Evolutionary conservation across 2,888 invertebrate genomes (phyloP).

Genomic region (Augiades crinisus): DNA sequence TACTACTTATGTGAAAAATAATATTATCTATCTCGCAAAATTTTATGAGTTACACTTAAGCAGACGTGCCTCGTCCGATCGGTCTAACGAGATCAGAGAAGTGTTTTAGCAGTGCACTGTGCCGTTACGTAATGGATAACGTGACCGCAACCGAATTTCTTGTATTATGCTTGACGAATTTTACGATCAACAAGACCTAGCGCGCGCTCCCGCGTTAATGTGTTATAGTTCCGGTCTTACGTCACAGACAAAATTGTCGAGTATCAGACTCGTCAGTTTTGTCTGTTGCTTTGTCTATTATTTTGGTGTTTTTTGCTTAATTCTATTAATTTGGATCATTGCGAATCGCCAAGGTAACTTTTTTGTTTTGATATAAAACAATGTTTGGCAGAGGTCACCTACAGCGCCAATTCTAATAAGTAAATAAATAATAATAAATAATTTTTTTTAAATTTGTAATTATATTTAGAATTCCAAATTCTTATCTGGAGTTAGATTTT

Average conservation of each 20-base stretch:
- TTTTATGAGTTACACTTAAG: no score
- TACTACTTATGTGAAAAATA: no score
- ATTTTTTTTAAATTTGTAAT: no score
- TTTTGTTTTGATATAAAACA: neutral
- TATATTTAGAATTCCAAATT: no score
- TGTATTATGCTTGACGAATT: slow-evolving; percentile 7
- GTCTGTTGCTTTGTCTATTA: neutral
- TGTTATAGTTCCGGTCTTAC: slow-evolving; percentile 3
- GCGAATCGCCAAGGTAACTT: neutral
- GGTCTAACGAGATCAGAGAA: neutral
- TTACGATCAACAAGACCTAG: neutral
- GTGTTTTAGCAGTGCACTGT: neutral
- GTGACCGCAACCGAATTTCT: neutral
- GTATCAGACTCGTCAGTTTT: no score
- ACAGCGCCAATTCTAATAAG: no score
- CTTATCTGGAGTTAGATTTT: no score
- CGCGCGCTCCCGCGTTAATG: neutral
- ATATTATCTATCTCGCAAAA: no score
- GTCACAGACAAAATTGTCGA: neutral
- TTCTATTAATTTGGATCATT: neutral
- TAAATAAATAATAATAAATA: no score
- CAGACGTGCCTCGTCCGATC: neutral
- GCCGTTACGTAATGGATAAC: slow-evolving; percentile 1
- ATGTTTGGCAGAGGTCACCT: neutral
- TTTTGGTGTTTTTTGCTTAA: neutral